Evolutionary conservation across 2,888 invertebrate genomes (phyloP), one percentile per base, ranked within the genome.

Genomic region (Cinara cedri): DNA sequence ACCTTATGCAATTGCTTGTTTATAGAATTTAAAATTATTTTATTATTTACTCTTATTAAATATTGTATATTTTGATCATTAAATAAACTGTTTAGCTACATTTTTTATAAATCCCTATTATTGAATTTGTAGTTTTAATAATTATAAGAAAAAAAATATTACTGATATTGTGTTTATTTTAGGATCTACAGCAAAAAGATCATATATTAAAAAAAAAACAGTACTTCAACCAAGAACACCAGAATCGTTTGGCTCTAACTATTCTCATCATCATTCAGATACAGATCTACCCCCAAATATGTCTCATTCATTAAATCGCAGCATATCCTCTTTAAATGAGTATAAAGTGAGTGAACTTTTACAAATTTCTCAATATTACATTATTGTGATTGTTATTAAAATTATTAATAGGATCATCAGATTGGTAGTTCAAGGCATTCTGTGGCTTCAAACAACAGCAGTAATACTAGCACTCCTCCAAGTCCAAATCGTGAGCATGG

Each of bases 371-470:
- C 11, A 46, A 42, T 19, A 51, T 19, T 16, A n/a, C 6, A 55
- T 21, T 65, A 42, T 11, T 34, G 26, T 0, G n/a, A 42, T 26
- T 19, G 11, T 57, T 44, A 21, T 16, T 60, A 34, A n/a, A 49
- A 34, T 60, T 66, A 8, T 76, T 72, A 16, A 76, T n/a, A 76
- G 81, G 78, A 78, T 51, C 66, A 81, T 74, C 81, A 81, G 44
- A 87, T 87, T 83, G 87, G 88, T 81, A 91, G 90, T 85, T 91
- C 91, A 62, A 88, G 91, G 81, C 91, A 91, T 85, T 92, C 91
- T 81, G 89, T 91, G 84, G 91, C 91, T 81, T 91, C 91, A 82
- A 91, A 91, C 86, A 91, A 91, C 85, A 91, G 91, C 87, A 91
- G 91, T 84, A 91, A 91, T 86, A 88, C 91, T 83, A 91, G 91